These are phyloP conservation scores for Sebastes itinus DNA, from an alignment of 2,797 vertebrate species.

Conservation along the genomic window DNA sequence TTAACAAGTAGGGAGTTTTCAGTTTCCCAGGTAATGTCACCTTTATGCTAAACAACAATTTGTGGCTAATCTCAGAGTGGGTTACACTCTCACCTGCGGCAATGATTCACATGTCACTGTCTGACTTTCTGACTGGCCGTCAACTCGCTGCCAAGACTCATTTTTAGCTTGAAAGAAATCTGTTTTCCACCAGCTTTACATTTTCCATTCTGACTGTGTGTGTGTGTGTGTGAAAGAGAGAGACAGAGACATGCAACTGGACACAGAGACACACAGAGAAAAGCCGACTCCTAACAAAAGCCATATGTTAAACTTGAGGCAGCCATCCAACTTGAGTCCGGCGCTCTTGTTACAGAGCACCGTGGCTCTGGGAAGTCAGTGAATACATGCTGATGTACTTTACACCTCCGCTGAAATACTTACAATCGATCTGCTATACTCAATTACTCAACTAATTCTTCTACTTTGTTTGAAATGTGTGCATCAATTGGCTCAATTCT, in stretches of 20 bases:
- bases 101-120: constrained; percentile 24
- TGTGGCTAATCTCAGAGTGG: background rate
- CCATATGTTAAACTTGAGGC: constrained; percentile 76
- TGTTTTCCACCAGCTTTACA: constrained; percentile 74
- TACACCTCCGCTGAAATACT: constrained; percentile 39
- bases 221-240: constrained; percentile 31
- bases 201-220: constrained; percentile 60
- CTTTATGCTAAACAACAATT: background rate
- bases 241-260: constrained; percentile 57
- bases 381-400: constrained; percentile 44
- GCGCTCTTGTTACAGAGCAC: constrained; percentile 23
- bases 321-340: constrained; percentile 50
- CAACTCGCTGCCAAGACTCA: constrained; percentile 60
- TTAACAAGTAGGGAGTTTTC: background rate
- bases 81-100: constrained; percentile 38
- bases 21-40: background rate
- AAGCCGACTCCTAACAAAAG: constrained; percentile 79
- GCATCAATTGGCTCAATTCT: background rate
- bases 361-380: constrained; percentile 19
- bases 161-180: constrained; percentile 58
- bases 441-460: constrained; percentile 5
- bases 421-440: constrained; percentile 29
- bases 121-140: constrained; percentile 25
- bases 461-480: constrained; percentile 22
- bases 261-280: constrained; percentile 41